Evolutionary conservation across 2,888 invertebrate genomes (phyloP).

Genomic region (Elmis aenea): DNA sequence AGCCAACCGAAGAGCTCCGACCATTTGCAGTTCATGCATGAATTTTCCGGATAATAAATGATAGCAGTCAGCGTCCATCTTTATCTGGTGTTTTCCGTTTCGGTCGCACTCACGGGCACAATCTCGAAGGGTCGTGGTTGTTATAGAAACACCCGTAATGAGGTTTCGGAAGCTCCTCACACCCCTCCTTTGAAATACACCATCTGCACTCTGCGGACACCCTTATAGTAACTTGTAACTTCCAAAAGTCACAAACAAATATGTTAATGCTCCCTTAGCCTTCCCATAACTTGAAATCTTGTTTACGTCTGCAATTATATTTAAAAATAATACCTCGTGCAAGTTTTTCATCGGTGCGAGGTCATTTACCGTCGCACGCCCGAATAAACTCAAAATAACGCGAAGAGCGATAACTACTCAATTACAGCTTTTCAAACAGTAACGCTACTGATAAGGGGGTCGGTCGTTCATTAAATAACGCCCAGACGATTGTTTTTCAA

Average conservation of each 20-base stretch:
- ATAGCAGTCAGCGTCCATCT: conserved; percentile 30
- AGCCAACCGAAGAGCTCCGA: conserved; percentile 21
- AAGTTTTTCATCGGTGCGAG: no score
- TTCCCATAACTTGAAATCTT: no score
- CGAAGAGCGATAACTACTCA: no score
- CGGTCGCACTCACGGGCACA: conserved; percentile 27
- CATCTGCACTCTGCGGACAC: conserved; percentile 28
- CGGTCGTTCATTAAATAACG: no score
- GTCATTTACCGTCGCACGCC: no score
- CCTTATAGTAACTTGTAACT: conserved; percentile 22
- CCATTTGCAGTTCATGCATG: conserved; percentile 33
- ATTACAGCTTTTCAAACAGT: no score
- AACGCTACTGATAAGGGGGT: no score
- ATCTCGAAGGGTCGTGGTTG: conserved; percentile 37
- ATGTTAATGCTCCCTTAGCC: conserved; percentile 22
- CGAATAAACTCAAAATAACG: no score
- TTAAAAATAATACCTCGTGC: no score
- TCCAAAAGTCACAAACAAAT: conserved; percentile 27
- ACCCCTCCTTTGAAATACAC: conserved; percentile 27
- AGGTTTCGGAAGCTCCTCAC: conserved; percentile 31
- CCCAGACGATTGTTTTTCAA: no score
- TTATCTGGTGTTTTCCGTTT: conserved; percentile 21
- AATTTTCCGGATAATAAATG: conserved; percentile 36
- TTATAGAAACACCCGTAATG: conserved; percentile 39
- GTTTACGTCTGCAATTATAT: no score